A percentile compares a stretch with the other conserved stretches of the same genome.
phyloP scores from a whole-genome alignment of 2,888 invertebrate species.

The Leucophenga montana region DNA sequence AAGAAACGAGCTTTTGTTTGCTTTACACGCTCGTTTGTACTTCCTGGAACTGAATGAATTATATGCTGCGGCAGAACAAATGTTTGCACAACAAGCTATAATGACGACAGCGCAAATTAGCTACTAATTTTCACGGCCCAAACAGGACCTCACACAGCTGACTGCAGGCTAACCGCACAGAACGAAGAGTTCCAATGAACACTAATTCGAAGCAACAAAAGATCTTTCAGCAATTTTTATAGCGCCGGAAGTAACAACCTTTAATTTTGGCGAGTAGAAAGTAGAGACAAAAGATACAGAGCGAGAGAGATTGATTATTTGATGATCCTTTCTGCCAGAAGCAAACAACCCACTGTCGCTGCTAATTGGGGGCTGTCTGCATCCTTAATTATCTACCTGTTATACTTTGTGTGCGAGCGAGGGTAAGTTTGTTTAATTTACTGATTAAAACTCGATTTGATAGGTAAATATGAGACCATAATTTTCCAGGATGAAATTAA shows the following conservation, averaged over 20 bases:
- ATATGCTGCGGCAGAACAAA: conserved; percentile 47
- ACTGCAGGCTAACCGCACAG: conserved; percentile 35
- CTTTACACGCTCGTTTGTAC: not conserved
- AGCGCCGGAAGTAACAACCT: not conserved
- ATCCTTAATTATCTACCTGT: too few relatives aligned
- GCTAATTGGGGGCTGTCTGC: not conserved
- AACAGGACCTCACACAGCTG: conserved; percentile 65
- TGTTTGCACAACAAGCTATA: conserved; percentile 65
- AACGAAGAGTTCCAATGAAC: not conserved
- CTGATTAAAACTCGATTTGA: not conserved
- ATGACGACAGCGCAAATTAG: conserved; percentile 66
- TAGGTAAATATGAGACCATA: not conserved
- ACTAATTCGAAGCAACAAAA: not conserved
- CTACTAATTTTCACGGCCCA: conserved; percentile 58
- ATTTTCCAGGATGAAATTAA: too few relatives aligned
- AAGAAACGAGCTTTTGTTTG: not conserved
- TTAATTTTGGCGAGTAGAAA: not conserved
- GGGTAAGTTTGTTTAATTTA: conserved; percentile 18
- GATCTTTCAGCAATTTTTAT: not conserved
- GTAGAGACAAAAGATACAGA: not conserved
- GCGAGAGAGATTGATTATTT: too few relatives aligned
- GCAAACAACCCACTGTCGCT: not conserved
- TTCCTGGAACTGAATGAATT: conserved; percentile 38
- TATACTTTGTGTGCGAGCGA: not conserved
- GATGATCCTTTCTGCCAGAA: not conserved